phyloP scores from a whole-genome alignment of 2,888 invertebrate species.

The Agonopterix subpropinquella region DNA sequence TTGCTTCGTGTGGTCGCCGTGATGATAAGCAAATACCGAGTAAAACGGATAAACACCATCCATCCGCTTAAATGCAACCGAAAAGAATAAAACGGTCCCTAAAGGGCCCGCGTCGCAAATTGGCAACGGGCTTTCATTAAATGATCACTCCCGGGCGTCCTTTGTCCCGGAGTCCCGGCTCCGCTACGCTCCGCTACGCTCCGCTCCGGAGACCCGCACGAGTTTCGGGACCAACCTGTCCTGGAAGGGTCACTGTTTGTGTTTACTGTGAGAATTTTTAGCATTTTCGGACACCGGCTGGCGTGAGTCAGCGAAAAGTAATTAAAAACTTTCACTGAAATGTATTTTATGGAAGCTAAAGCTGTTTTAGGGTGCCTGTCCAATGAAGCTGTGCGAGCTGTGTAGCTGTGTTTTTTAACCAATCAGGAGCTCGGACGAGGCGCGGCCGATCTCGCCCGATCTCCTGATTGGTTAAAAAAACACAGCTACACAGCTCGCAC shows the following conservation, averaged over 20 bases:
- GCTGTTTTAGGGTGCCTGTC: background rate
- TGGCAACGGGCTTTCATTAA: conserved; percentile 31
- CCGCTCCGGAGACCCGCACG: background rate
- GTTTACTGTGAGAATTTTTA: no score
- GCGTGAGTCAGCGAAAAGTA: conserved; percentile 10
- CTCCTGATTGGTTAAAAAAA: no score
- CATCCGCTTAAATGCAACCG: conserved; percentile 17
- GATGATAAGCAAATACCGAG: background rate
- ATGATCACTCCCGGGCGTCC: conserved; percentile 23
- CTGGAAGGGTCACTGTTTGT: conserved; percentile 13
- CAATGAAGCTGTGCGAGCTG: no score
- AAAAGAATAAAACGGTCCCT: conserved; percentile 18
- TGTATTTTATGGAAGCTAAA: background rate
- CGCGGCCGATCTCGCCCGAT: no score
- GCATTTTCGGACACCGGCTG: no score
- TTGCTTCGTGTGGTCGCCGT: background rate
- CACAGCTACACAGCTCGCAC: no score
- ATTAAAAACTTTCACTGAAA: conserved; percentile 2
- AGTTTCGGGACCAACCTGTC: conserved; percentile 12
- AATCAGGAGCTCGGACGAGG: no score
- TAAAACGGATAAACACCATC: conserved; percentile 13
- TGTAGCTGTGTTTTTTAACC: no score
- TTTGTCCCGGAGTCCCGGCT: conserved; percentile 5
- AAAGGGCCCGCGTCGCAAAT: conserved; percentile 20
- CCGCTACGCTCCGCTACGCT: background rate